phyloP scores from a whole-genome alignment of 2,888 invertebrate genomes.

The Pollenia amentaria region DNA sequence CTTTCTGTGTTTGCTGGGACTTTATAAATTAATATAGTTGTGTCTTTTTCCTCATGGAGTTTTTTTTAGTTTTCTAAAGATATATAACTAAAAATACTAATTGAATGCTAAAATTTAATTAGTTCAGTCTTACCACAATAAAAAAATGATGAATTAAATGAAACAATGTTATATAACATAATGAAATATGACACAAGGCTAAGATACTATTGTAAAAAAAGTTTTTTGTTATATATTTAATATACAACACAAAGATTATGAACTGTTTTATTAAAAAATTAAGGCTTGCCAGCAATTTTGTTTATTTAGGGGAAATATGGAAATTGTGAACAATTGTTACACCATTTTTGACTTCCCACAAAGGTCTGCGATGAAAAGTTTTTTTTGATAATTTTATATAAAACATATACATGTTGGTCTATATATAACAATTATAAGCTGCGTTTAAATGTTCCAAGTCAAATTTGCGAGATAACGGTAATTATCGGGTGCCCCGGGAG shows the following conservation, averaged over 20 bases:
- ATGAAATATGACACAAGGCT: conserved; percentile 33
- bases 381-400: too few species aligned
- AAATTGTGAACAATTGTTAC: too few species aligned
- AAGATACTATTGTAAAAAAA: neutral
- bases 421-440: too few species aligned
- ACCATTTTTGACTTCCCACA: too few species aligned
- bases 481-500: too few species aligned
- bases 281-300: neutral
- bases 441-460: too few species aligned
- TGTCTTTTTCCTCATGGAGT: neutral
- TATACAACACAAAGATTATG: neutral
- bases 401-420: too few species aligned
- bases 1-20: too few species aligned
- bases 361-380: too few species aligned
- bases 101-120: conserved; percentile 65
- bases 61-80: neutral
- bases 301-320: too few species aligned
- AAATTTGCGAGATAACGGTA: too few species aligned
- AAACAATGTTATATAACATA: conserved; percentile 29
- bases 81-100: conserved; percentile 37
- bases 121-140: conserved; percentile 62
- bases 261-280: neutral
- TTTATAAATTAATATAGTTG: neutral
- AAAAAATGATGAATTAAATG: conserved; percentile 44
- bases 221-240: too few species aligned